A percentile compares a stretch with the other conserved stretches of the same genome.
Evolutionary conservation across 2,113 vertebrate genomes (phyloP).

Genomic region (Hemichromis elongatus): DNA sequence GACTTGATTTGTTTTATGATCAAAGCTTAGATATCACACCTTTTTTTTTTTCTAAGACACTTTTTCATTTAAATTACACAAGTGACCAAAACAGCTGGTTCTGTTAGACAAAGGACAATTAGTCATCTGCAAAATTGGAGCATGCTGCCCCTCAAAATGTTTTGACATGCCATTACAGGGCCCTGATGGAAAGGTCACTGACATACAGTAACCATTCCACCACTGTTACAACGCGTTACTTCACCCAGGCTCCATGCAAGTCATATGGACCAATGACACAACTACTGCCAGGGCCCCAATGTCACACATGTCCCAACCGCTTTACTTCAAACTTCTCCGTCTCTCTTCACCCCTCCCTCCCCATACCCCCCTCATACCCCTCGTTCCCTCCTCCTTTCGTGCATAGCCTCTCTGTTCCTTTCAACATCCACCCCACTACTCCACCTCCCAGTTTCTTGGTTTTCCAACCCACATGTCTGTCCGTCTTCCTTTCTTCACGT

Average conservation of each 20-base stretch:
- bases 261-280: constrained; percentile 67
- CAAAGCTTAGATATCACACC: not conserved
- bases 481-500: not conserved
- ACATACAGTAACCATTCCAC: constrained; percentile 69
- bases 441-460: constrained; percentile 7
- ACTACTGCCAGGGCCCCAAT: constrained; percentile 60
- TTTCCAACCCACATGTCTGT: constrained; percentile 19
- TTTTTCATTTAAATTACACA: not conserved
- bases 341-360: constrained; percentile 10
- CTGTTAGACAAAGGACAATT: constrained; percentile 33
- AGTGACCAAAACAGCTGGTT: constrained; percentile 2
- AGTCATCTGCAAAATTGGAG: constrained; percentile 41
- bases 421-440: constrained; percentile 6
- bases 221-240: constrained; percentile 65
- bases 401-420: constrained; percentile 30
- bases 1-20: not conserved
- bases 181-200: constrained; percentile 67
- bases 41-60: not conserved
- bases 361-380: not conserved
- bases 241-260: constrained; percentile 55
- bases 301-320: constrained; percentile 70
- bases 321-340: constrained; percentile 65
- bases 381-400: constrained; percentile 28
- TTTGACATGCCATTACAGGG: constrained; percentile 63
- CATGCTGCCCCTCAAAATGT: constrained; percentile 39